Evolutionary conservation across 2,888 invertebrate species (phyloP), one percentile per base, ranked within the genome.

Genomic region (Drosophila demipolita): DNA sequence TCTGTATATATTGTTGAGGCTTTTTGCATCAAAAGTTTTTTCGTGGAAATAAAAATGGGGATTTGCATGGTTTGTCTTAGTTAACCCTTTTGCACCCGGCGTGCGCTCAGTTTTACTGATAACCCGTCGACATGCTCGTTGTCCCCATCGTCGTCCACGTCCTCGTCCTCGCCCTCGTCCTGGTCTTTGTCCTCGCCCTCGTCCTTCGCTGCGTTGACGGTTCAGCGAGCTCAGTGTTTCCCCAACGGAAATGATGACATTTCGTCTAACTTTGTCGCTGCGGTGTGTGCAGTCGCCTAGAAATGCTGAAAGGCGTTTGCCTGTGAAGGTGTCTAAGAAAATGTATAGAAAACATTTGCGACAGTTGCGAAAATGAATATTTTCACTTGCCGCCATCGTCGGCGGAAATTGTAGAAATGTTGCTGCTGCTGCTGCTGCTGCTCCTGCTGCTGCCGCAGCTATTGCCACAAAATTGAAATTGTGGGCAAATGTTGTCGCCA

Each of bases 221-320:
- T 70, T 86, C 82, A 83, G 86, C 72, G 45, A 45, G 88, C 73
- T 62, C 83, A 74, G 74, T 65, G 78, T 75, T 82, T 80, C 55
- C 82, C 83, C 80, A 90, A 78, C 82, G 90, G 90, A 90, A 89
- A 90, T 90, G 86, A 89, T 90, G 90, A 89, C 90, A 90, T 90
- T 90, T 87, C 90, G 90, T 90, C 90, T 78, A 89, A 90, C 87
- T 89, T 78, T 85, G 83, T 86, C 67, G 74, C 73, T 71, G 66
- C 79, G 70, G 61, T 55, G 55, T 35, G 85, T 88, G 86, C 85
- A 88, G 42, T 85, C 88, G 80, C 82, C 79, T 78, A 88, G 85
- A 88, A 85, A 86, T 82, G 75, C 59, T 71, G 73, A 58, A 78
- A 63, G 68, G 29, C 79, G 66, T 67, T 45, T 76, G 75, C 63